Evolutionary conservation across 2,113 vertebrate species (phyloP), one percentile per base, ranked within the genome.

Genomic region (Ranitomeya variabilis): DNA sequence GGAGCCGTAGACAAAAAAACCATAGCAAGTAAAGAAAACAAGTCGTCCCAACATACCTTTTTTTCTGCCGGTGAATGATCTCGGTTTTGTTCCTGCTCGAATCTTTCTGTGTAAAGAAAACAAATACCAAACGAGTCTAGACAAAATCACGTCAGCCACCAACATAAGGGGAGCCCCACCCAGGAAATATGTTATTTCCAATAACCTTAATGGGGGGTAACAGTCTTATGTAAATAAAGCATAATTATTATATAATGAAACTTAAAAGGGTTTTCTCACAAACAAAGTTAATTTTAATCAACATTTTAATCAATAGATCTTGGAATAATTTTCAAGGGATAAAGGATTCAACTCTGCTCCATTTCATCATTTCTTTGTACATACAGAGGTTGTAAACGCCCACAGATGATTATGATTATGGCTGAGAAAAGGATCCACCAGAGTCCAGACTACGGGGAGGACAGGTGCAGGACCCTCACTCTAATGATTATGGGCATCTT

Each of bases 141-240:
- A 37, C 80, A 81, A 12, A 81, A 62, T 81, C 26, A 81, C 52
- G 80, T 62, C 59, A 59, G 57, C 26, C 59, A 55, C 54, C 54
- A 14, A 62, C 7, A 62, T 59, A 19, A 81, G 80, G 80, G 80
- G 80, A 80, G 26, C 57, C 62, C 62, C 80, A 81, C 80, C 80
- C 80, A 81, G 57, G 57, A 62, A 81, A 14, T 37, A 26, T 45
- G 12, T 31, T 62, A 26, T 60, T 16, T 57, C 59, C 59, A 12
- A 76, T 52, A 52, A 26, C 10, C 23, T 26, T 26, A 37, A 37
- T 37, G 71, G 26, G 26, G 31, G 2, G 7, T 74, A 6, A 15
- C 55, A 60, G n/a, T 51, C 31, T 52, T 59, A 15, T 57, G 77
- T 59, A 78, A 13, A 78, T 54, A 80, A 79, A 21, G 16, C 7